Evolutionary conservation across 2,113 vertebrate species (phyloP).

Genomic region (mouse (Mus musculus)): DNA sequence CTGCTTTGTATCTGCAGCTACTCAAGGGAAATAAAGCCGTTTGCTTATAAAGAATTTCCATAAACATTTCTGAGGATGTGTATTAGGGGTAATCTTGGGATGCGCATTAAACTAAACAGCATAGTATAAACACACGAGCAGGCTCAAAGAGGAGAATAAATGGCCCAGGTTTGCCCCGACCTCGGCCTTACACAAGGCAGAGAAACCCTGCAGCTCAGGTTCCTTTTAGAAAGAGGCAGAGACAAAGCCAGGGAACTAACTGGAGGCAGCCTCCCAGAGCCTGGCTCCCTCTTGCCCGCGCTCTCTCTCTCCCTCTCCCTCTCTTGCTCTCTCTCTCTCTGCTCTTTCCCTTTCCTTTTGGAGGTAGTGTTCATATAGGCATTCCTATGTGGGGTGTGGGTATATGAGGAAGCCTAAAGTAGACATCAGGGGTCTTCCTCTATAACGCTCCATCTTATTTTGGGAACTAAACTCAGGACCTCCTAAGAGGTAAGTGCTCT

Average conservation of each 20-base stretch:
- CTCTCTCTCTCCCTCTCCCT: too few species aligned
- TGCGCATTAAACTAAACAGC: slow-evolving; percentile 89
- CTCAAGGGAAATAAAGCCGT: slow-evolving; percentile 86
- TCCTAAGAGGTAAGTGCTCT: neutral
- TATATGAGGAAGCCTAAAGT: neutral
- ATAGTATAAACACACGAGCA: slow-evolving; percentile 86
- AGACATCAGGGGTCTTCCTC: neutral
- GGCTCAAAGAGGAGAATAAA: slow-evolving; percentile 81
- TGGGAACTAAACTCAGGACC: neutral
- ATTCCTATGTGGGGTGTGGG: neutral
- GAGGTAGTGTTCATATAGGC: neutral
- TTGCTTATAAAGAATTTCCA: slow-evolving; percentile 90
- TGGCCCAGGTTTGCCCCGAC: slow-evolving; percentile 73
- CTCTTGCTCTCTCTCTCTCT: too few species aligned
- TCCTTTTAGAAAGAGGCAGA: neutral
- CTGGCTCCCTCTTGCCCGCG: accelerated
- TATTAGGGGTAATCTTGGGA: slow-evolving; percentile 83
- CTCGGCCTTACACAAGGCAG: neutral
- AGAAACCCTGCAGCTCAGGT: accelerated
- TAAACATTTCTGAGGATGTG: slow-evolving; percentile 89
- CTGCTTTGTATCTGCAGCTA: slow-evolving; percentile 78
- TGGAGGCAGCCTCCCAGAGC: neutral
- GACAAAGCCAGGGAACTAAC: neutral
- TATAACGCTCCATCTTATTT: neutral
- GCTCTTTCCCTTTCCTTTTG: neutral